Base-by-base conservation (phyloP, 2,797 vertebrate genomes). In the Mus caroli region DNA sequence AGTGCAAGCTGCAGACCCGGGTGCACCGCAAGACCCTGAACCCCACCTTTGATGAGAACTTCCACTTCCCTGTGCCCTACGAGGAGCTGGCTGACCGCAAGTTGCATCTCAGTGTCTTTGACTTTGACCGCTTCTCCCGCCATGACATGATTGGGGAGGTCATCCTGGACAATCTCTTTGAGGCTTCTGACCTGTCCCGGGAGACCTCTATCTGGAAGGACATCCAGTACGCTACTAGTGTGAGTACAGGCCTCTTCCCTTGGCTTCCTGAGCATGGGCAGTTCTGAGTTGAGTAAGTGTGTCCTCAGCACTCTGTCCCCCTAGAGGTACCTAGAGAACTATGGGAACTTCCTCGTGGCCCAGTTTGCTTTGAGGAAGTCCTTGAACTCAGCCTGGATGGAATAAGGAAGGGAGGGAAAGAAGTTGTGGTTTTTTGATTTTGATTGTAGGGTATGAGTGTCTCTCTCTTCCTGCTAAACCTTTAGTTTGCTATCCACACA, bases 61-160 rank as follows among this genome's bases (percentile, higher is more conserved):
- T 99, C 99, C 99, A 99, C 97, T 99, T 99, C 96, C 99, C 99
- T 0, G 99, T 99, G 98, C 99, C 99, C 98, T 99, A 99, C 0
- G 99, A 99, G 37, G 99, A 99, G 97, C 99, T 99, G 98, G 98
- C 98, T 0, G 98, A 96, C 98, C 98, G 99, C 97, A 99, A 99
- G 98, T 99, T 99, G 95, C 99, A 99, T 92, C 99, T 99, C 98
- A 99, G 99, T 15, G 99, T 99, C 93, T 99, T 99, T 89, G 99
- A 99, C 98, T 99, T 99, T 40, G 99, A 99, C 98, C 99, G 99
- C 64, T 99, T 99, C 98, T 99, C 99, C 58, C 98, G 99, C 82
- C 99, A 99, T 0, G 99, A 99, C 94, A 99, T 99, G 99, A 99
- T 99, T 0, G 99, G 99, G 2, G 99, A 99, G 95, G 99, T 99